Evolutionary conservation across 2,797 vertebrate genomes (phyloP).

Genomic region (Acrossocheilus wenchowensis): DNA sequence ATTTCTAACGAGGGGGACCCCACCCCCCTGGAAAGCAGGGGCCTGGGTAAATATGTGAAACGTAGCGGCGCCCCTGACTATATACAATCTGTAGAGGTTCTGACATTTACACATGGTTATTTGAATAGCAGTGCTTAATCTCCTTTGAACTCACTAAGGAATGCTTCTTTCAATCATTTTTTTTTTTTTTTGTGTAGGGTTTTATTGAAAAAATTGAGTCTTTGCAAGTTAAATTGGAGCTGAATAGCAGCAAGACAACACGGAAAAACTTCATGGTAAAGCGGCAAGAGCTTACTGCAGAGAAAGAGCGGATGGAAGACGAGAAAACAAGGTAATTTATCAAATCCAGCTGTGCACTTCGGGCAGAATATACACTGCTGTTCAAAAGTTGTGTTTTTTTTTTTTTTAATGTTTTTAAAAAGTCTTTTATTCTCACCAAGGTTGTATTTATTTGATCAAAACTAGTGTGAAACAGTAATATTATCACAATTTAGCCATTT

Average conservation of each 20-base stretch:
- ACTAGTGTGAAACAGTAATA: neutral
- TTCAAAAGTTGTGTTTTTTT: neutral
- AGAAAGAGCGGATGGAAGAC: constrained; percentile 54
- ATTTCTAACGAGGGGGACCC: too few relatives aligned
- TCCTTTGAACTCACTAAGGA: neutral
- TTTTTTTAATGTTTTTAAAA: neutral
- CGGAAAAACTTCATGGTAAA: constrained; percentile 61
- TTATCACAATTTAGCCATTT: neutral
- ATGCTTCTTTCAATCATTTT: neutral
- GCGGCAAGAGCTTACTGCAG: constrained; percentile 54
- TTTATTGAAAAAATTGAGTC: constrained; percentile 60
- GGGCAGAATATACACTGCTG: neutral
- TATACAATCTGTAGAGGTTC: neutral
- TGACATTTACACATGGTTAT: neutral
- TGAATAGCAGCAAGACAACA: constrained; percentile 63
- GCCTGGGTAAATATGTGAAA: too few relatives aligned
- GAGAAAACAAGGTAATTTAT: constrained; percentile 47
- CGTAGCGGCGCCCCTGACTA: neutral
- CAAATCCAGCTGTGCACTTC: neutral
- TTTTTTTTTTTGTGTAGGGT: constrained; percentile 25
- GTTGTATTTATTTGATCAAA: neutral
- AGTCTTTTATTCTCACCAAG: neutral
- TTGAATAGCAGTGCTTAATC: neutral
- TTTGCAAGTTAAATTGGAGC: constrained; percentile 56
- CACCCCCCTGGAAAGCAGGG: too few relatives aligned